Base-by-base conservation (phyloP, 2,797 vertebrate species). In the Erithacus rubecula region DNA sequence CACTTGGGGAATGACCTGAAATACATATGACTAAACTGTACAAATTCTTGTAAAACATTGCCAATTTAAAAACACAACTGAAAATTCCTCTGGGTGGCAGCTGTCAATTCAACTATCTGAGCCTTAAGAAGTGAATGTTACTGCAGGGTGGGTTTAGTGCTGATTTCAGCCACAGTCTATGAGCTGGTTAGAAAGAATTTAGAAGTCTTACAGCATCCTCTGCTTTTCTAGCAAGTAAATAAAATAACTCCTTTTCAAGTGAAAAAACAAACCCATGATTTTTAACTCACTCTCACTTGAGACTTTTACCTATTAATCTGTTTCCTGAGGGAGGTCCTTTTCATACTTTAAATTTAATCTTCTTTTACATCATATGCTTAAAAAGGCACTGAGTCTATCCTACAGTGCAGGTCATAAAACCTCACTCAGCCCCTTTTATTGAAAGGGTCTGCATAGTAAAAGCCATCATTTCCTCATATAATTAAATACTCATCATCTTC, bases 1-100 rank as follows among this genome's bases (percentile, higher is more conserved):
- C 37, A 32, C 27, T 58, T 12, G 1, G 5, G 37, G 23, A 53
- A 43, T 10, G 8, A 3, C 47, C 21, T 18, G 43, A 89, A 47
- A 62, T n/a, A 34, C 0, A 11, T 0, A 32, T 44, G 15, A 43
- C 8, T 11, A 47, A n/a, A 56, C 36, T 8, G 5, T 24, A 69
- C 17, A 34, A 11, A 55, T 10, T 32, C 15, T 27, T 82, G 27
- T 71, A 82, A 83, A 64, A 77, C 22, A 46, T 1, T 9, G 58
- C n/a, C 76, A 59, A 79, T 71, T 53, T 65, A 47, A 82, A 83
- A 87, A 39, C 32, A 21, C 15, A 29, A 47, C 10, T 59, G 36
- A 59, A 37, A 70, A 44, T 49, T 90, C 27, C 65, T 82, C 56
- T 46, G 10, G 15, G 15, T 52, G 17, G 56, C n/a, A 76, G 36